These are phyloP conservation scores for Drosophila ficusphila DNA, from an alignment of 1,140 invertebrate genomes.

Conservation along the genomic window DNA sequence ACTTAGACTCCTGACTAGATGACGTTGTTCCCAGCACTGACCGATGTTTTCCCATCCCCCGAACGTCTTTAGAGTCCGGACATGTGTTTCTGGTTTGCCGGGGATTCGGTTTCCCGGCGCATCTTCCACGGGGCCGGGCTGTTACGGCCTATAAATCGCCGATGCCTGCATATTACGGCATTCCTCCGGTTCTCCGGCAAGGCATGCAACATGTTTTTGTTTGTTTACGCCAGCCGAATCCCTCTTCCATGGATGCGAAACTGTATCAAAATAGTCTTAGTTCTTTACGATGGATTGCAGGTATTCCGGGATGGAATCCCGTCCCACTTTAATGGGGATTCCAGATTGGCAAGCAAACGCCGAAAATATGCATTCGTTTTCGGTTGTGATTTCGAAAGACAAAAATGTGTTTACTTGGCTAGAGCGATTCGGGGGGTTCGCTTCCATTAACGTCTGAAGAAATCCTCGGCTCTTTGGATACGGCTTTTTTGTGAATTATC, in stretches of 20 bases:
- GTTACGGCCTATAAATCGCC: conserved; percentile 77
- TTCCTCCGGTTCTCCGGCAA: conserved; percentile 48
- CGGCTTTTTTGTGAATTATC: conserved; percentile 70
- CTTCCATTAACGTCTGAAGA: conserved; percentile 61
- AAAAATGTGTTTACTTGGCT: conserved; percentile 23
- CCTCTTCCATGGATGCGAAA: conserved; percentile 57
- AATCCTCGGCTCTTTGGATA: conserved; percentile 52
- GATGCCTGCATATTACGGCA: conserved; percentile 45
- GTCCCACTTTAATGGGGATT: conserved; percentile 2
- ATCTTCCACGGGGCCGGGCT: conserved; percentile 47
- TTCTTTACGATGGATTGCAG: background rate
- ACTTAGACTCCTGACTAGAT: conserved; percentile 28
- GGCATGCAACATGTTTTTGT: conserved; percentile 64
- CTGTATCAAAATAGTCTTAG: conserved; percentile 41
- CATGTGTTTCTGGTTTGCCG: conserved; percentile 45
- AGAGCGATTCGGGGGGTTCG: conserved; percentile 11
- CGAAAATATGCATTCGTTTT: background rate
- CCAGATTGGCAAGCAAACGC: conserved; percentile 2
- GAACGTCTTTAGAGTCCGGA: conserved; percentile 14
- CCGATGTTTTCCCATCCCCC: background rate
- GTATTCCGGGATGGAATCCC: conserved; percentile 29
- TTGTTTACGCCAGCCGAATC: conserved; percentile 67
- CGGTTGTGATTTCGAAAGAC: conserved; percentile 25
- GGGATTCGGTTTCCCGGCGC: conserved; percentile 28
- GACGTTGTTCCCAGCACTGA: conserved; percentile 6